A percentile compares a stretch with the other conserved stretches of the same genome.
These are phyloP conservation scores for Hypomecis atomaria DNA, from an alignment of 2,888 invertebrate species.

Conservation along the genomic window DNA sequence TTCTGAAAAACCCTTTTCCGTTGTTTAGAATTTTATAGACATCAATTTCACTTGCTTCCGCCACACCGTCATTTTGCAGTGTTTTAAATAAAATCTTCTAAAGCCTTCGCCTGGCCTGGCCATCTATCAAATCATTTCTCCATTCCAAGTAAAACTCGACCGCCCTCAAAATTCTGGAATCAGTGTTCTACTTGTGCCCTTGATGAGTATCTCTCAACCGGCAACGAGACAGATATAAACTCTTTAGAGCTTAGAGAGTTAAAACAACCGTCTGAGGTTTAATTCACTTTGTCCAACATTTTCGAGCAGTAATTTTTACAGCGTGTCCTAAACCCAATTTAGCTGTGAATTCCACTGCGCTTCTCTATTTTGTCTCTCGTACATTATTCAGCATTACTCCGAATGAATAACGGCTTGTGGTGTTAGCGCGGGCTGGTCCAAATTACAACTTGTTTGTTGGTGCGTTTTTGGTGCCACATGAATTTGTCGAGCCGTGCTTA, in stretches of 20 bases:
- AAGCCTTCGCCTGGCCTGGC: too few relatives aligned
- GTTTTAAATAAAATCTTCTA: too few relatives aligned
- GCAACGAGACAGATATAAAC: background rate
- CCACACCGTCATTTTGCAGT: too few relatives aligned
- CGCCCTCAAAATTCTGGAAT: background rate
- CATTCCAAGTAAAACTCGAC: background rate
- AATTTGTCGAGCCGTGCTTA: slow-evolving; percentile 7
- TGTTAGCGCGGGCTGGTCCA: slow-evolving; percentile 10
- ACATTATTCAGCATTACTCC: slow-evolving; percentile 69
- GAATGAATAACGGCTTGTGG: slow-evolving; percentile 56
- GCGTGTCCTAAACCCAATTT: slow-evolving; percentile 62
- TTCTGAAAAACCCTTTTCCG: too few relatives aligned
- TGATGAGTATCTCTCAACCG: background rate
- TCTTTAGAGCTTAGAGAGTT: slow-evolving; percentile 13
- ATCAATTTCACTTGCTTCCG: too few relatives aligned
- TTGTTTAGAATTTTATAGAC: too few relatives aligned
- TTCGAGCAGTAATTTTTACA: slow-evolving; percentile 51
- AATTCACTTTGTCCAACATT: slow-evolving; percentile 42
- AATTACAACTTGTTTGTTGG: slow-evolving; percentile 16
- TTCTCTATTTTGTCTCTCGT: slow-evolving; percentile 60
- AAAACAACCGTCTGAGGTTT: slow-evolving; percentile 31
- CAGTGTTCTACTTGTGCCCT: background rate
- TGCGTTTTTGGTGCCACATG: slow-evolving; percentile 8
- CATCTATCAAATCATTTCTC: too few relatives aligned
- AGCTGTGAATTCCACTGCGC: slow-evolving; percentile 52